Conservation (phyloP, 2,888 invertebrate species). For the Megalurothrips usitatus region DNA sequence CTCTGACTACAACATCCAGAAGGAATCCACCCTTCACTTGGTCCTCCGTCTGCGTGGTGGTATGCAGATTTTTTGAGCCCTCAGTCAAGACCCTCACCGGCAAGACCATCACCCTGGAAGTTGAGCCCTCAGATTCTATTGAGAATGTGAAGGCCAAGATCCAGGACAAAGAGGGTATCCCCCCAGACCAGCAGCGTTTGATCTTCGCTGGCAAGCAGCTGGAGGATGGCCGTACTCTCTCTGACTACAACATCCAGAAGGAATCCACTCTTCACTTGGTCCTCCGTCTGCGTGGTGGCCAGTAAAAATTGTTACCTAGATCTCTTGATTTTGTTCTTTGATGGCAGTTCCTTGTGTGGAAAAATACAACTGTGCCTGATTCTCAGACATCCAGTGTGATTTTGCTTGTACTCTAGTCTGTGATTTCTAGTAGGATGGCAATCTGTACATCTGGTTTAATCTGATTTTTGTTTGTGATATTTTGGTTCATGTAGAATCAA, state of each 20-base stretch:
- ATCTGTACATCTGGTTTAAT: not conserved
- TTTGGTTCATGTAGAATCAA: not conserved
- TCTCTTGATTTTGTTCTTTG: not conserved
- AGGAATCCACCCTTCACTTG: not conserved
- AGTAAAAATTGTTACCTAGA: not conserved
- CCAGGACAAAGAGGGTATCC: conserved; percentile 5
- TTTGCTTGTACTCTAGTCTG: not conserved
- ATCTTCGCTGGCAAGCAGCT: conserved; percentile 14
- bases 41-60: conserved; percentile 3
- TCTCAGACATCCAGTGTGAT: not conserved
- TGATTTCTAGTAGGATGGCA: not conserved
- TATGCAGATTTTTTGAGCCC: not conserved
- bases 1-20: conserved; percentile 1
- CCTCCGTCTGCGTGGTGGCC: conserved; percentile 1
- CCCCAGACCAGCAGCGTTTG: conserved; percentile 14
- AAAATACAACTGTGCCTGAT: not conserved
- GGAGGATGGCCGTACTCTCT: not conserved
- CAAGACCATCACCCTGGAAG: conserved; percentile 5
- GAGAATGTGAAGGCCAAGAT: conserved; percentile 22
- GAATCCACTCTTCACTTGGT: not conserved
- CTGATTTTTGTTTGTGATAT: conserved; percentile 23
- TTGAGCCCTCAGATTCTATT: not conserved
- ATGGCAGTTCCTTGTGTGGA: not conserved
- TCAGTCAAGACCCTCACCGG: not conserved
- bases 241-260: conserved; percentile 16